Evolutionary conservation across 2,113 vertebrate species (phyloP).

Genomic region (Lamprotornis superbus): DNA sequence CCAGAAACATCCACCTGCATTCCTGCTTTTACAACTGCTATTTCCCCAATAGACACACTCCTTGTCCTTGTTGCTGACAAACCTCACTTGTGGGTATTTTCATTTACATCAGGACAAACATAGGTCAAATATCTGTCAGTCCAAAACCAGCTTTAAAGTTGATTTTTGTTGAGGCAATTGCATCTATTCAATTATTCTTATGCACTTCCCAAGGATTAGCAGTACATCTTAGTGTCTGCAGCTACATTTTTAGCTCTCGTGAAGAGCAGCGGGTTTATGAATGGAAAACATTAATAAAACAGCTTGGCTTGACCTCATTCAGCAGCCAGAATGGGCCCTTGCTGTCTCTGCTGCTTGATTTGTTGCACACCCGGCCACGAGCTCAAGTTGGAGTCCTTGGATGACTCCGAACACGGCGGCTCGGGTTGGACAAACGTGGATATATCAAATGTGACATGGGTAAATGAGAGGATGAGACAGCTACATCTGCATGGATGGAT

Average conservation of each 20-base stretch:
- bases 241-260: not conserved
- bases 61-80: not conserved
- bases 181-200: not conserved
- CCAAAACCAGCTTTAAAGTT: not conserved
- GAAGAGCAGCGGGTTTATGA: not conserved
- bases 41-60: not conserved
- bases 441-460: rapidly evolving
- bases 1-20: not conserved
- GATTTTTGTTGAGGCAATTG: not conserved
- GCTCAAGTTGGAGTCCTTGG: not conserved
- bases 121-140: not conserved
- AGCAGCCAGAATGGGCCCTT: not conserved
- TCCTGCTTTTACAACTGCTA: not conserved
- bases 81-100: not conserved
- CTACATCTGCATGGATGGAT: not conserved
- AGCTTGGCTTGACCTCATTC: not conserved
- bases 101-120: not conserved
- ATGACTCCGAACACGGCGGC: not conserved
- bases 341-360: not conserved
- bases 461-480: not conserved
- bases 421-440: not conserved
- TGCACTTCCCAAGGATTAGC: not conserved
- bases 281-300: not conserved
- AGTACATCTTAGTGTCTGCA: not conserved
- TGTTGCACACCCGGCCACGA: not conserved